A percentile compares a stretch with the other conserved stretches of the same genome.
Evolutionary conservation across 2,888 invertebrate species (phyloP).

Genomic region (Drosophila niveifrons): DNA sequence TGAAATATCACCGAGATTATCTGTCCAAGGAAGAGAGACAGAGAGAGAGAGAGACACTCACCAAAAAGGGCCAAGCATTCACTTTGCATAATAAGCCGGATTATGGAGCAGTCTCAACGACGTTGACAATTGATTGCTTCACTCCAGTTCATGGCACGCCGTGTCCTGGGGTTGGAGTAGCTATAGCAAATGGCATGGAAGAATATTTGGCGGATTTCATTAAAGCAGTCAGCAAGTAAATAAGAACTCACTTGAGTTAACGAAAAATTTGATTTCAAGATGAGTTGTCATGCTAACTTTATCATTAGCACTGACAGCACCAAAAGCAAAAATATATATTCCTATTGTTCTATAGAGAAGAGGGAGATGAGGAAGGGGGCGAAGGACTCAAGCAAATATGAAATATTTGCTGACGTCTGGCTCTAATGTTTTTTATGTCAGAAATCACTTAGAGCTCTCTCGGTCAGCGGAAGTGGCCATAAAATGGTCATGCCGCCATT

Average conservation of each 20-base stretch:
- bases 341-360: background rate
- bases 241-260: constrained; percentile 29
- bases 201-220: constrained; percentile 66
- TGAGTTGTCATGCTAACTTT: constrained; percentile 39
- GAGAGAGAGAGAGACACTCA: constrained; percentile 4
- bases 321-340: background rate
- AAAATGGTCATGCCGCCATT: constrained; percentile 69
- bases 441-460: constrained; percentile 74
- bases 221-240: constrained; percentile 50
- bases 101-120: constrained; percentile 63
- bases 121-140: constrained; percentile 69
- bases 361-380: background rate
- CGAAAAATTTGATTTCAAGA: constrained; percentile 37
- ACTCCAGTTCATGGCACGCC: background rate
- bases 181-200: constrained; percentile 63
- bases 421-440: constrained; percentile 72
- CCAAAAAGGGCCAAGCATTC: constrained; percentile 49
- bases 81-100: constrained; percentile 80
- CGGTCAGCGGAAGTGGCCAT: constrained; percentile 77
- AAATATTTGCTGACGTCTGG: constrained; percentile 44
- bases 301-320: constrained; percentile 20
- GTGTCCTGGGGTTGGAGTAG: background rate
- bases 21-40: constrained; percentile 20
- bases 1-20: constrained; percentile 80
- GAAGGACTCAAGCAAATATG: constrained; percentile 18